These are phyloP conservation scores for Carcharodon carcharias DNA, from an alignment of 2,797 vertebrate species.

Conservation along the genomic window DNA sequence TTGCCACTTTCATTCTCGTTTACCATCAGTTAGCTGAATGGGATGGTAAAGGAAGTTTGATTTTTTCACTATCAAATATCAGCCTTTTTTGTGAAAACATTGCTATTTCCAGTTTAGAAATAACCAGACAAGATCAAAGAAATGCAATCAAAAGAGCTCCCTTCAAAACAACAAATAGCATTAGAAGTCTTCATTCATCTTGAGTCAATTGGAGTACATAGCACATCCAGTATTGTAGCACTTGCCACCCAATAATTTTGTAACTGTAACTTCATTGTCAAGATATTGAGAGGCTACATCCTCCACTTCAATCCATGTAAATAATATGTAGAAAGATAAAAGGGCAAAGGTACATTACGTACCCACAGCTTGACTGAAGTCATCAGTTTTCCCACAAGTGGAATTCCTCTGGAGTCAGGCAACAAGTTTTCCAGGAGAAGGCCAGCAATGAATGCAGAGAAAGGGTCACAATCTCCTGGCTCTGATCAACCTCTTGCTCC, in stretches of 20 bases:
- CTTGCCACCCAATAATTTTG: not conserved
- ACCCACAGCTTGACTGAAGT: not conserved
- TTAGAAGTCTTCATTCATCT: not conserved
- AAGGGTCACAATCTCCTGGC: not conserved
- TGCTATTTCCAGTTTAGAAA: not conserved
- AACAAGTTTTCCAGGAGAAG: not conserved
- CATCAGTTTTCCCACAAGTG: slow-evolving; percentile 9
- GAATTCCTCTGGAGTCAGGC: slow-evolving; percentile 18
- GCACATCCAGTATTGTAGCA: not conserved
- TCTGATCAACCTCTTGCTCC: not conserved
- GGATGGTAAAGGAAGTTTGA: not conserved
- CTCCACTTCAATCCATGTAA: not conserved
- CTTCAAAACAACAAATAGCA: not conserved
- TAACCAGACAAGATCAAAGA: not conserved
- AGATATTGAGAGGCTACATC: not conserved
- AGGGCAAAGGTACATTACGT: not conserved
- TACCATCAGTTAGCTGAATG: not conserved
- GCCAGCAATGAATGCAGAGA: slow-evolving; percentile 1
- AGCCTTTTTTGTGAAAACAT: not conserved
- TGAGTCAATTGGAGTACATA: not conserved
- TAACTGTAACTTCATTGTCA: not conserved
- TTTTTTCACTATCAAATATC: not conserved
- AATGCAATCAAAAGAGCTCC: not conserved
- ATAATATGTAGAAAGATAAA: not conserved
- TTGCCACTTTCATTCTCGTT: not conserved